phyloP scores from a whole-genome alignment of 2,797 vertebrate genomes.

The Zalophus californianus region DNA sequence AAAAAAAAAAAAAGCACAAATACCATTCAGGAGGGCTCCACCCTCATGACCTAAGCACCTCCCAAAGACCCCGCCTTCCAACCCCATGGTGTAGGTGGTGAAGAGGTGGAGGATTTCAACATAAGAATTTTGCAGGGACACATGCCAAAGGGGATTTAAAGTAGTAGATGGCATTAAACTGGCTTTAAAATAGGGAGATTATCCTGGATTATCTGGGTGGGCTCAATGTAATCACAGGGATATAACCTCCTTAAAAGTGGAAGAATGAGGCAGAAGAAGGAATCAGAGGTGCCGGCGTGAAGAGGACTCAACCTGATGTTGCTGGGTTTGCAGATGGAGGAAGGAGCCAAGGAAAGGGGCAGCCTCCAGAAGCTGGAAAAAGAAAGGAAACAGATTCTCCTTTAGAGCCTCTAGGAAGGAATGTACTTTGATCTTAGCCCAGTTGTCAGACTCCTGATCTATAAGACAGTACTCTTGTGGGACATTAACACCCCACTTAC shows the following conservation, averaged over 20 bases:
- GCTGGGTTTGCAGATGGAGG: neutral
- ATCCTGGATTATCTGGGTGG: neutral
- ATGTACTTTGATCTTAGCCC: neutral
- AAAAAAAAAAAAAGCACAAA: neutral
- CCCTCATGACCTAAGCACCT: neutral
- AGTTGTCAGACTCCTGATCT: neutral
- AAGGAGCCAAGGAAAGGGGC: neutral
- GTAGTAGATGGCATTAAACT: neutral
- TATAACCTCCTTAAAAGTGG: neutral
- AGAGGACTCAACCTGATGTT: neutral
- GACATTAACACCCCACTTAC: neutral
- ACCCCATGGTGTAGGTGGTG: neutral
- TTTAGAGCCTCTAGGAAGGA: neutral
- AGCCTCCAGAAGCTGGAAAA: neutral
- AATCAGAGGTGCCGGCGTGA: neutral
- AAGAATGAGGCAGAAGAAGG: neutral
- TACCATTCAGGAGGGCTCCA: neutral
- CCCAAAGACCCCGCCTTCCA: neutral
- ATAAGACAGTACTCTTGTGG: neutral
- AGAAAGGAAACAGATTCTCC: neutral
- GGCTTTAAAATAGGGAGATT: neutral
- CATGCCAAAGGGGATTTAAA: neutral
- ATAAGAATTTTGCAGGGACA: neutral
- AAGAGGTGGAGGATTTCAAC: neutral
- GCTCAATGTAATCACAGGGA: neutral